Percentiles rank a stretch among this genome's conserved stretches.
Conservation (phyloP, 2,797 vertebrate species). For the Labeo calbasu region DNA sequence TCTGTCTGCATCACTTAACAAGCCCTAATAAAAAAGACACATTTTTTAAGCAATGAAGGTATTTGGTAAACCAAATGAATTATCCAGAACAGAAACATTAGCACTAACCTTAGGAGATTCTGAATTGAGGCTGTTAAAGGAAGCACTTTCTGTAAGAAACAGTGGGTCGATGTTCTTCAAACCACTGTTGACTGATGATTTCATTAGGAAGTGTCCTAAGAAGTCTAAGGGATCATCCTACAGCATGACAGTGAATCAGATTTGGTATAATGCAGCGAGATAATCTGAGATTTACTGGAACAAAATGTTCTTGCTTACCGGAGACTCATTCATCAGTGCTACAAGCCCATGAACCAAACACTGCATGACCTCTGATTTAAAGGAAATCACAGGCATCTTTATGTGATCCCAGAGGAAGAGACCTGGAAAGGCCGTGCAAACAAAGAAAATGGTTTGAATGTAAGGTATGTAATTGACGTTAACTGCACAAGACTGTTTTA, state of each 20-base stretch:
- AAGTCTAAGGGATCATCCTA: conserved; percentile 82
- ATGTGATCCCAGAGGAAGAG: conserved; percentile 79
- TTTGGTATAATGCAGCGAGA: neutral
- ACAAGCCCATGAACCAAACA: conserved; percentile 75
- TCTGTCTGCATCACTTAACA: conserved; percentile 64
- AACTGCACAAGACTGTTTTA: neutral
- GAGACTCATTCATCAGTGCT: conserved; percentile 70
- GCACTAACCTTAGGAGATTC: conserved; percentile 65
- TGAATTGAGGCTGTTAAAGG: conserved; percentile 16
- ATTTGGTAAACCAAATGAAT: neutral
- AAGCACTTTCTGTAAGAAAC: conserved; percentile 17
- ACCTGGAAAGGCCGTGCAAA: conserved; percentile 70
- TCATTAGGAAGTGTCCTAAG: conserved; percentile 75
- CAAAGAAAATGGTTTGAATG: neutral
- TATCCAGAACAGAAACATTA: neutral
- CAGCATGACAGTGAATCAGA: conserved; percentile 28
- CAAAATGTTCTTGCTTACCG: conserved; percentile 63
- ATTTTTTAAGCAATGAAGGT: neutral
- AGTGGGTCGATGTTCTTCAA: conserved; percentile 38
- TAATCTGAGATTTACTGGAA: conserved; percentile 1
- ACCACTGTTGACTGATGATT: conserved; percentile 60
- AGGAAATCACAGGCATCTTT: conserved; percentile 65
- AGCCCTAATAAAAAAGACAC: conserved; percentile 51
- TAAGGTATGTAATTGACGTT: neutral
- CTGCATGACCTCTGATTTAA: conserved; percentile 69